These are phyloP conservation scores for Lysandra coridon DNA, from an alignment of 2,888 invertebrate species.

Conservation along the genomic window DNA sequence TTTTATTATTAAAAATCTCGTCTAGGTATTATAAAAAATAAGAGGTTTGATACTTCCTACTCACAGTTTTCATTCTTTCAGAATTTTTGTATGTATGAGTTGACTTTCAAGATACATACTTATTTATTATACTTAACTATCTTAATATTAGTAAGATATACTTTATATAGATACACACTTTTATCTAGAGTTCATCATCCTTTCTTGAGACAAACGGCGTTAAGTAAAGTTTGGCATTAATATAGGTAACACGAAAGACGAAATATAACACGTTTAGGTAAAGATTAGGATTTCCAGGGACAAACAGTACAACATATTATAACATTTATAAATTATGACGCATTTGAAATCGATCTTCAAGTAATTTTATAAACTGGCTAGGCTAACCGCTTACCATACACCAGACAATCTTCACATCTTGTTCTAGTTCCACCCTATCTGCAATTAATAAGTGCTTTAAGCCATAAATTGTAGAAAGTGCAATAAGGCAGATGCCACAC, in stretches of 20 bases:
- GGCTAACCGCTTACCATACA: neutral
- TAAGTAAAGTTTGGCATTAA: no score
- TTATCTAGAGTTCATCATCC: no score
- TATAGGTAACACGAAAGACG: no score
- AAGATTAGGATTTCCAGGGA: no score
- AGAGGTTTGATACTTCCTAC: neutral
- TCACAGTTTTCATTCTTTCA: neutral
- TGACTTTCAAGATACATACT: no score
- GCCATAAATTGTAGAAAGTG: slow-evolving; percentile 14
- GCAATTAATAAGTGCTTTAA: neutral
- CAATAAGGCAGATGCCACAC: slow-evolving; percentile 12
- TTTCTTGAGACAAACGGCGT: no score
- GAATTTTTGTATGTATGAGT: no score
- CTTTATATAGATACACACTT: no score
- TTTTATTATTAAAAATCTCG: neutral
- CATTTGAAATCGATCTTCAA: neutral
- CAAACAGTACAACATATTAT: neutral
- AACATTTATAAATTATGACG: neutral
- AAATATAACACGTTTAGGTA: no score
- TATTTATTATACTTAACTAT: no score
- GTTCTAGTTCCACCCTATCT: neutral
- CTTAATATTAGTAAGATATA: no score
- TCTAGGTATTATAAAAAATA: neutral
- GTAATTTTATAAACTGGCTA: neutral
- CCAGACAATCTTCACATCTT: neutral